Conservation (phyloP, 2,113 vertebrate genomes). For the Dipodomys stephensi region DNA sequence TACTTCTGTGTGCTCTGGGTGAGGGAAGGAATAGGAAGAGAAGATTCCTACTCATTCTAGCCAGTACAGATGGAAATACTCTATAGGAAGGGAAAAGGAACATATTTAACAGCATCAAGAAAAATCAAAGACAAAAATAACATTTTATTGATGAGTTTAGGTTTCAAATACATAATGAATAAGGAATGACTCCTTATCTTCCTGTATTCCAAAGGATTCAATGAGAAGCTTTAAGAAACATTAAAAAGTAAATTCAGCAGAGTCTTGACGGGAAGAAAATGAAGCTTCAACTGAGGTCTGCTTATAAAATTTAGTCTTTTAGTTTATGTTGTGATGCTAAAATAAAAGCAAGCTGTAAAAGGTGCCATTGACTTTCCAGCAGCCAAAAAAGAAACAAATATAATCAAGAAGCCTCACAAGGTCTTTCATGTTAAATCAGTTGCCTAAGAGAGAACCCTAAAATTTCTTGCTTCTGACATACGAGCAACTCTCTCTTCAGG, state of each 20-base stretch:
- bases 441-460: not conserved
- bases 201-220: not conserved
- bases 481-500: not conserved
- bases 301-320: not conserved
- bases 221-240: not conserved
- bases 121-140: slow-evolving; percentile 11
- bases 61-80: not conserved
- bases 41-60: not conserved
- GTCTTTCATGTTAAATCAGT: not conserved
- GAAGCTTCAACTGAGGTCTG: not conserved
- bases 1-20: not conserved
- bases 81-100: not conserved
- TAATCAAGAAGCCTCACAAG: not conserved
- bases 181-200: not conserved
- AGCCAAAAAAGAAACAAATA: slow-evolving; percentile 1
- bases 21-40: not conserved
- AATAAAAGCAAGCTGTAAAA: slow-evolving; percentile 16
- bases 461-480: not conserved
- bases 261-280: not conserved
- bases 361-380: slow-evolving; percentile 10
- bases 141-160: not conserved
- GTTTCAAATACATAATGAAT: slow-evolving; percentile 3
- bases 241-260: not conserved
- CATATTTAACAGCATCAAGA: not conserved
- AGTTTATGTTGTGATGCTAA: not conserved